Percentiles rank a stretch among this genome's conserved stretches.
Conservation (phyloP, 2,797 vertebrate species). For the Thalassophryne amazonica region DNA sequence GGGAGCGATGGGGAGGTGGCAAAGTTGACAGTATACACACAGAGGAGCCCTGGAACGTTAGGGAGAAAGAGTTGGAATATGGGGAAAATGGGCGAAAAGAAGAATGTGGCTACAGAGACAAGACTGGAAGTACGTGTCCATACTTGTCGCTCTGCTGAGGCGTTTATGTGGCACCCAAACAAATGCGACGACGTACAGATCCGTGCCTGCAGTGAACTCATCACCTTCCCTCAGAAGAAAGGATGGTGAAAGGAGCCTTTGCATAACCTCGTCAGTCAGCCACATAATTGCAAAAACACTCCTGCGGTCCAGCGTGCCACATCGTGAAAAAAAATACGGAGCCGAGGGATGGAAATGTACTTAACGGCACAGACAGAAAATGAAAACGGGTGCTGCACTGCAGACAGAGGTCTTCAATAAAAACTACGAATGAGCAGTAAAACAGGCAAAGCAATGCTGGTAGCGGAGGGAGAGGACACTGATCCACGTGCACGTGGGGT, state of each 20-base stretch:
- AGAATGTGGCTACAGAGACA: neutral
- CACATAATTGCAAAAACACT: conserved; percentile 69
- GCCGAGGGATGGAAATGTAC: conserved; percentile 68
- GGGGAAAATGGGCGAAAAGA: neutral
- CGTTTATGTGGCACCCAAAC: neutral
- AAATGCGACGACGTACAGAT: conserved; percentile 13
- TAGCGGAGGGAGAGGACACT: conserved; percentile 22
- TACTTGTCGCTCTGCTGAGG: too few relatives aligned
- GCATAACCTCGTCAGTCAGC: conserved; percentile 46
- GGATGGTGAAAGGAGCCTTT: conserved; percentile 41
- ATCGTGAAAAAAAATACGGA: conserved; percentile 33
- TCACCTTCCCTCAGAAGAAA: conserved; percentile 19
- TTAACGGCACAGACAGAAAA: conserved; percentile 62
- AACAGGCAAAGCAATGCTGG: conserved; percentile 41
- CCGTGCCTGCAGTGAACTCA: conserved; percentile 16
- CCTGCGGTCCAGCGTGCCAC: conserved; percentile 44
- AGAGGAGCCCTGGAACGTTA: conserved; percentile 8
- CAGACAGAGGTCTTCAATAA: conserved; percentile 62
- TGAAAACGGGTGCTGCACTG: conserved; percentile 25
- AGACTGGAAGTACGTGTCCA: too few relatives aligned
- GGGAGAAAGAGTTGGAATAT: neutral
- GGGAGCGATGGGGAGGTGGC: conserved; percentile 41
- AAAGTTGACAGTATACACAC: conserved; percentile 27
- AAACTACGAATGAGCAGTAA: conserved; percentile 58
- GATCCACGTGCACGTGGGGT: conserved; percentile 55